Percentiles rank a stretch among this genome's conserved stretches.
phyloP scores from a whole-genome alignment of 2,797 vertebrate genomes.

The Syngnathus acus region DNA sequence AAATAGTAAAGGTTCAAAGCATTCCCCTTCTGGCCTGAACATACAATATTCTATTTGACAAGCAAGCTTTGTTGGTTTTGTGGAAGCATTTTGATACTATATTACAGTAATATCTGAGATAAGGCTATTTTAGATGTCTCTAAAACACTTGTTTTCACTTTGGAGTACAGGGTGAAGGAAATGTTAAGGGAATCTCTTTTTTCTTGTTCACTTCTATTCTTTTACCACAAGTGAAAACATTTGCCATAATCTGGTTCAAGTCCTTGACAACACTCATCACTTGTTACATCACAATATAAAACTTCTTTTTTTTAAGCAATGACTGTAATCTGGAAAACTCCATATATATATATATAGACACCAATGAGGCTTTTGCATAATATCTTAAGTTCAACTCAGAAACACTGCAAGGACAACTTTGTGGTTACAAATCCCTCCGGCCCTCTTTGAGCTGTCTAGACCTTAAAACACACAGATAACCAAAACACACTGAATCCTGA shows the following conservation, averaged over 20 bases:
- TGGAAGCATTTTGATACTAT: not conserved
- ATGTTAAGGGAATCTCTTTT: not conserved
- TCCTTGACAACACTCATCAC: conserved; percentile 39
- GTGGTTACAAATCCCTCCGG: not conserved
- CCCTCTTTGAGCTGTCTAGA: not conserved
- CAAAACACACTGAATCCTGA: not conserved
- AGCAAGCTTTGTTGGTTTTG: not conserved
- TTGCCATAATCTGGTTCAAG: not conserved
- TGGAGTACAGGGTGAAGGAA: not conserved
- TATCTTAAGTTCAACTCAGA: not conserved
- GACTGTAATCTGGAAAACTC: not conserved
- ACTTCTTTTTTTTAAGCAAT: conserved; percentile 11
- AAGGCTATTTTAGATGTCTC: conserved; percentile 5
- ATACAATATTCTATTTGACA: conserved; percentile 1
- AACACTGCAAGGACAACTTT: not conserved
- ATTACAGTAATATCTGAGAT: conserved; percentile 2
- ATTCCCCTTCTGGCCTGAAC: not conserved
- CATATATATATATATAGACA: conserved; percentile 9
- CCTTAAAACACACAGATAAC: not conserved
- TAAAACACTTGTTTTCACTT: not conserved
- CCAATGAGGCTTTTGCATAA: conserved; percentile 13
- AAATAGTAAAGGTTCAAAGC: conserved; percentile 9
- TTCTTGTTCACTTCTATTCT: not conserved
- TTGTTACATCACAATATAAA: conserved; percentile 27
- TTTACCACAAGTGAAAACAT: not conserved